Evolutionary conservation across 2,888 invertebrate genomes (phyloP).

Genomic region (Pristionchus arcanus): DNA sequence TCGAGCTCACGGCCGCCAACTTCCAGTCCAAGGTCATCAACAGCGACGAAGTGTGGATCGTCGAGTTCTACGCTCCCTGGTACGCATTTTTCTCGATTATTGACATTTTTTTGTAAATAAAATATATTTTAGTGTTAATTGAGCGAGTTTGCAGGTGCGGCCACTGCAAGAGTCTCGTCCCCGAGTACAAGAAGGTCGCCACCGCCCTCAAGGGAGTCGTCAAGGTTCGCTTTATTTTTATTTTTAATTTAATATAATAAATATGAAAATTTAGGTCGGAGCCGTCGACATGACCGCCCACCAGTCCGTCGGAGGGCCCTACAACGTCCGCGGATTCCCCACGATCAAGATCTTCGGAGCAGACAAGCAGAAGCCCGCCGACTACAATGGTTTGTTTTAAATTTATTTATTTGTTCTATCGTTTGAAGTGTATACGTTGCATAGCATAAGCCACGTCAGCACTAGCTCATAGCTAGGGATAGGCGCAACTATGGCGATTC

Average conservation of each 20-base stretch:
- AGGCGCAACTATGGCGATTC: conserved; percentile 18
- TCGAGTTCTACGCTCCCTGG: conserved; percentile 98
- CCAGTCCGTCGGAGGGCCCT: conserved; percentile 88
- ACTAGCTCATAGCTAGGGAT: background rate
- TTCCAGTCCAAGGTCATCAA: conserved; percentile 90
- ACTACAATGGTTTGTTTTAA: conserved; percentile 85
- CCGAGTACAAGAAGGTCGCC: conserved; percentile 95
- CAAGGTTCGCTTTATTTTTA: conserved; percentile 84
- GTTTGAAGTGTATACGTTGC: background rate
- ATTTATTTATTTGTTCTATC: too few relatives aligned
- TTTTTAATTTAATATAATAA: background rate
- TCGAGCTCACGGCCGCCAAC: conserved; percentile 90
- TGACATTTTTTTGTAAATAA: conserved; percentile 27
- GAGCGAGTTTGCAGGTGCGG: conserved; percentile 81
- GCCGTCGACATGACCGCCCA: conserved; percentile 94
- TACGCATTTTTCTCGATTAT: conserved; percentile 82
- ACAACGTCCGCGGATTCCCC: conserved; percentile 92
- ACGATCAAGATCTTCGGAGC: conserved; percentile 94
- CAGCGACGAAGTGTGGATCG: conserved; percentile 92
- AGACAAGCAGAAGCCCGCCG: conserved; percentile 89
- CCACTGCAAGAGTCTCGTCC: conserved; percentile 89
- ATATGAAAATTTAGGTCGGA: conserved; percentile 82
- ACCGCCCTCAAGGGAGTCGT: conserved; percentile 93
- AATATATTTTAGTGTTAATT: background rate
- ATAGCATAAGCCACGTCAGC: conserved; percentile 23